phyloP scores from a whole-genome alignment of 2,113 vertebrate species.

The Megaptera novaeangliae region DNA sequence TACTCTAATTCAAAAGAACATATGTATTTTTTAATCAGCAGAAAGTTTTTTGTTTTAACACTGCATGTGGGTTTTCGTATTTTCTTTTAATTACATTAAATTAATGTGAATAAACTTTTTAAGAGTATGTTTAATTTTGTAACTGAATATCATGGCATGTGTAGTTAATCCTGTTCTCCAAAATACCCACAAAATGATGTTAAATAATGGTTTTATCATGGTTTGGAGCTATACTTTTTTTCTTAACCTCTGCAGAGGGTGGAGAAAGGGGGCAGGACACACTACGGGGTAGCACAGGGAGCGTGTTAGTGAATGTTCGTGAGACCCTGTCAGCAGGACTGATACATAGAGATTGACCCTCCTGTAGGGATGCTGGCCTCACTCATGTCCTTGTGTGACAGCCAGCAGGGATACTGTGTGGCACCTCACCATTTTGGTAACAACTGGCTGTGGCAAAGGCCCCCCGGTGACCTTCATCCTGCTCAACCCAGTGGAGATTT shows the following conservation, averaged over 20 bases:
- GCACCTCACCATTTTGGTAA: neutral
- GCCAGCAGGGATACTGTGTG: neutral
- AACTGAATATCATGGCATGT: neutral
- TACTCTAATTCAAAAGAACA: neutral
- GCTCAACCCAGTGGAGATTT: neutral
- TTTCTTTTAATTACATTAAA: slow-evolving; percentile 33
- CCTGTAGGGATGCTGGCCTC: neutral
- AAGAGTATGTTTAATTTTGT: neutral
- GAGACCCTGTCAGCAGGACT: fast-evolving
- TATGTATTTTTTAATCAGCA: neutral
- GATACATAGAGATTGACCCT: fast-evolving
- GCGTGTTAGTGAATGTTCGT: neutral
- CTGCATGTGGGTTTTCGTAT: neutral
- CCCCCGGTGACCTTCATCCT: neutral
- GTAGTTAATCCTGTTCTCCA: neutral
- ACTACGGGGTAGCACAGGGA: neutral
- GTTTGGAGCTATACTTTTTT: neutral
- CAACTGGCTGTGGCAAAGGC: neutral
- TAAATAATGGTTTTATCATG: slow-evolving; percentile 14
- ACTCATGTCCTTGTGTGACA: neutral
- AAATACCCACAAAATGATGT: neutral
- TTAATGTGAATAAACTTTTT: neutral
- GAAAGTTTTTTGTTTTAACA: neutral
- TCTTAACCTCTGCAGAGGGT: neutral
- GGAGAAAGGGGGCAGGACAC: neutral